phyloP scores from a whole-genome alignment of 1,140 invertebrate species.

The Brachionus plicatilis region DNA sequence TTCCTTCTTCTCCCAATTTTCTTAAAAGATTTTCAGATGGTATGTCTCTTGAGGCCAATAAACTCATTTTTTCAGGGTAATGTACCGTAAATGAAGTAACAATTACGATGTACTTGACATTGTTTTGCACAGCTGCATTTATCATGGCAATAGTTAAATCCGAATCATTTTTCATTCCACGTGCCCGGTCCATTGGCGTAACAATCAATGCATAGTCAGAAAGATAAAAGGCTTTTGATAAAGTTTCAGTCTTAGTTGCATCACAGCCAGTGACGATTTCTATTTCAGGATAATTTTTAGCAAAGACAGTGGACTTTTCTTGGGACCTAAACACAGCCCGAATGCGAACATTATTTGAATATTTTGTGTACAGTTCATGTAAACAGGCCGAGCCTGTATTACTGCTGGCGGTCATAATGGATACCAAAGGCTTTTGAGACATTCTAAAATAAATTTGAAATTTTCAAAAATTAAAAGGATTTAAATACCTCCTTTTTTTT shows the following conservation, averaged over 20 bases:
- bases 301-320: background rate
- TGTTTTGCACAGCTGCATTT: background rate
- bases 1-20: background rate
- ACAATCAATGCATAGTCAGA: background rate
- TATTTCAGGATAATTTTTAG: background rate
- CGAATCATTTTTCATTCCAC: background rate
- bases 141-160: background rate
- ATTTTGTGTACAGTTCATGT: background rate
- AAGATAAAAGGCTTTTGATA: background rate
- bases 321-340: background rate
- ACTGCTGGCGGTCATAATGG: background rate
- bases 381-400: slow-evolving; percentile 16
- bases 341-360: background rate
- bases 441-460: background rate
- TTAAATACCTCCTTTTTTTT: background rate
- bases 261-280: background rate
- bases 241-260: background rate
- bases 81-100: slow-evolving; percentile 1
- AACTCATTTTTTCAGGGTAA: background rate
- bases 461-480: background rate
- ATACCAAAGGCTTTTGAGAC: background rate
- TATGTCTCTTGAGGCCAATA: background rate
- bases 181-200: background rate
- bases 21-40: background rate
- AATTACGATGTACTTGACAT: background rate